Base-by-base conservation (phyloP, 2,113 vertebrate genomes). In the Deroptyus accipitrinus region DNA sequence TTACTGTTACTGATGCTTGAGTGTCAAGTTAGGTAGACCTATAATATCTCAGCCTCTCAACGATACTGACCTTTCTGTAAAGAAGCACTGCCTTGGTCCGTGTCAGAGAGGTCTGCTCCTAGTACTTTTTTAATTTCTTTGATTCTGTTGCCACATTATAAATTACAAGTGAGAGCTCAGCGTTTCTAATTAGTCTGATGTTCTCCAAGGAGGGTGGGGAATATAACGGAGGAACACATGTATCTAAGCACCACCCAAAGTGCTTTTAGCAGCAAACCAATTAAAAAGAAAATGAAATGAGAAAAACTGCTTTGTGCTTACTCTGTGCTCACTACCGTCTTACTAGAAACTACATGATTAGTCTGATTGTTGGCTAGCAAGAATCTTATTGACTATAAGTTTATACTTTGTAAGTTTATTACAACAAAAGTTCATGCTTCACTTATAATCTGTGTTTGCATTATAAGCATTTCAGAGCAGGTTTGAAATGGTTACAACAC, bases 171-270 rank as follows among this genome's bases (percentile, higher is more conserved):
- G 83, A 95, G 74, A 95, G 68, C 82, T 93, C 70, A 42, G n/a
- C 8, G 64, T 72, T 92, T 88, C 78, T 97, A 96, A 97, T 97
- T 95, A 97, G 87, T 68, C 41, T 82, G 44, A 44, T n/a, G 62
- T 25, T 89, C 93, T 96, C 89, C 68, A 78, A 80, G 86, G 70
- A 90, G 39, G 37, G 52, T 54, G 74, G 59, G 0, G 22, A 49
- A 85, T 91, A 61, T 51, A 86, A 80, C n/a, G 55, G 67, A 92
- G 90, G 13, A 94, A 81, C 62, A 75, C 57, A 35, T 73, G 76
- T 86, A 95, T 87, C 66, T 87, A 87, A 94, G 75, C 28, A 83
- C 35, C 41, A 78, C 37, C 24, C 8, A 31, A 95, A 76, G 7
- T 35, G 67, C 69, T 94, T 83, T 78, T 49, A 84, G 74, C 67